Evolutionary conservation across 92 coral and sea anemone species (phyloP).

Genomic region (Nematostella vectensis): DNA sequence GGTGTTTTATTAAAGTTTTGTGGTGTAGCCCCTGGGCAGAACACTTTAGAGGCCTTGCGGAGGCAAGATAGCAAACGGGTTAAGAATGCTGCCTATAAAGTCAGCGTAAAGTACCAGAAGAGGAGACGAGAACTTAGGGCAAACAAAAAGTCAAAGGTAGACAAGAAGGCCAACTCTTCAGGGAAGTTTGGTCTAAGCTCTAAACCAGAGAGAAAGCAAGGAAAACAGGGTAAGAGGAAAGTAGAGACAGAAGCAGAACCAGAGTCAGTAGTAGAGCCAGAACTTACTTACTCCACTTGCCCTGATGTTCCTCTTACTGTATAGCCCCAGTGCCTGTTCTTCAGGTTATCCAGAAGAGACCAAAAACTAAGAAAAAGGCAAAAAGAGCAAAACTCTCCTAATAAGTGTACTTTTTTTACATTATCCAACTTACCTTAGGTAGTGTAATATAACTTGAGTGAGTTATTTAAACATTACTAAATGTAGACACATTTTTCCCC

Average conservation of each 20-base stretch:
- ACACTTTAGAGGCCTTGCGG: slow-evolving; percentile 14
- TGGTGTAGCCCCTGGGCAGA: slow-evolving; percentile 17
- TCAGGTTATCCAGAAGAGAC: background rate
- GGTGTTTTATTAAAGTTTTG: slow-evolving; percentile 3
- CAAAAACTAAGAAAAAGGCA: too few species aligned
- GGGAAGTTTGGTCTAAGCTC: slow-evolving; percentile 17
- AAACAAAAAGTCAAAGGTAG: slow-evolving; percentile 14
- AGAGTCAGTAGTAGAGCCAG: background rate
- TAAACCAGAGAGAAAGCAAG: slow-evolving; percentile 11
- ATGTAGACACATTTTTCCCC: background rate
- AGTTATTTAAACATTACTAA: too few species aligned
- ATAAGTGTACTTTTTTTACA: too few species aligned
- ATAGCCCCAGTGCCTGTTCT: slow-evolving; percentile 2
- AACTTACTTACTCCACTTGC: background rate
- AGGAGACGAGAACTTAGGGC: slow-evolving; percentile 5
- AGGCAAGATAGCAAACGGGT: slow-evolving; percentile 3
- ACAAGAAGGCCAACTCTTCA: slow-evolving; percentile 1
- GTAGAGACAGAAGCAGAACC: background rate
- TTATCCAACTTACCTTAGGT: too few species aligned
- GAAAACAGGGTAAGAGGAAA: background rate
- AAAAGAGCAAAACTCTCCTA: too few species aligned
- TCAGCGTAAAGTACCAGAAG: background rate
- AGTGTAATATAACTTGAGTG: background rate
- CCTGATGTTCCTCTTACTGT: background rate
- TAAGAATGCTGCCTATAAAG: slow-evolving; percentile 6